Evolutionary conservation across 2,888 invertebrate genomes (phyloP).

Genomic region (Chironomus tentans): DNA sequence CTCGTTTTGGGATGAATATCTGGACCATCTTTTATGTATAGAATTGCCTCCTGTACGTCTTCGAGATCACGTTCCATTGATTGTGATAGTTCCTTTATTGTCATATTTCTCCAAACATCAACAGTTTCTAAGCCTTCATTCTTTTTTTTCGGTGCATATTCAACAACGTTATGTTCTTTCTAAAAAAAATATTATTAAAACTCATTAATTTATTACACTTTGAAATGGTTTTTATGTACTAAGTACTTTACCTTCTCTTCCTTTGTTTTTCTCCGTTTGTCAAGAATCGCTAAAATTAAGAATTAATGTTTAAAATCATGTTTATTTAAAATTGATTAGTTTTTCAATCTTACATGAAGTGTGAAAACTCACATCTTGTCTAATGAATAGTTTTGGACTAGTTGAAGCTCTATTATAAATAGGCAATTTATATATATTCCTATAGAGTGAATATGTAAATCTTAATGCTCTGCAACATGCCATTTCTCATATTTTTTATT

Average conservation of each 20-base stretch:
- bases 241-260: slow-evolving; percentile 18
- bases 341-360: background rate
- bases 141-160: slow-evolving; percentile 18
- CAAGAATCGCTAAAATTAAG: background rate
- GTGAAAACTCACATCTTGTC: background rate
- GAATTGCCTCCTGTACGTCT: slow-evolving; percentile 59
- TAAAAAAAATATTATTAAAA: background rate
- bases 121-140: slow-evolving; percentile 42
- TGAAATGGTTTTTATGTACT: too few species aligned
- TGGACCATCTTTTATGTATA: slow-evolving; percentile 52
- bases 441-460: background rate
- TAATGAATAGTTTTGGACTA: background rate
- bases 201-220: too few species aligned
- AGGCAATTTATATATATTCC: background rate
- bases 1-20: slow-evolving; percentile 47
- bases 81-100: slow-evolving; percentile 61
- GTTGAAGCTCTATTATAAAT: background rate
- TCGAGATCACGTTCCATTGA: slow-evolving; percentile 54
- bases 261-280: slow-evolving; percentile 9
- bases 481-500: too few species aligned
- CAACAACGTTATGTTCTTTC: slow-evolving; percentile 5
- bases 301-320: too few species aligned
- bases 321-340: background rate
- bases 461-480: background rate
- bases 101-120: slow-evolving; percentile 73